Percentiles rank a stretch among this genome's conserved stretches.
These are phyloP conservation scores for Lagopus muta DNA, from an alignment of 2,113 vertebrate genomes.

Conservation along the genomic window DNA sequence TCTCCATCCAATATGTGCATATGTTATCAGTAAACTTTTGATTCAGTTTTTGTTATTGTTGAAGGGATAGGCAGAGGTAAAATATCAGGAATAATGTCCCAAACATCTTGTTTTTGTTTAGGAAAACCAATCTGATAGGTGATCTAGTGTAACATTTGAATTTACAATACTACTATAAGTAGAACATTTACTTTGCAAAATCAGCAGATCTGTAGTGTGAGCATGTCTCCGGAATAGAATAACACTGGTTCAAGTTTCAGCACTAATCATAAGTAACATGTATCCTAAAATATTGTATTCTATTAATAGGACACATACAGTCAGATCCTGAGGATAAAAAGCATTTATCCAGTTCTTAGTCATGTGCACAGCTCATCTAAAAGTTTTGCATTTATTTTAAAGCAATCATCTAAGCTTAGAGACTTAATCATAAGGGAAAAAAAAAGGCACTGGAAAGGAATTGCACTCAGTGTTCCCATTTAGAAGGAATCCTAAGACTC, in stretches of 20 bases:
- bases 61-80: accelerated
- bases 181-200: background rate
- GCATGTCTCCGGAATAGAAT: background rate
- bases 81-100: background rate
- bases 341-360: background rate
- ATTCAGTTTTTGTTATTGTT: background rate
- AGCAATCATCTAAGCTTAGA: background rate
- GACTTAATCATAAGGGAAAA: background rate
- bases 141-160: background rate
- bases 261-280: background rate
- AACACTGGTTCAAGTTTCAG: background rate
- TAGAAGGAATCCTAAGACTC: background rate
- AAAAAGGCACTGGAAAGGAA: background rate
- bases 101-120: background rate
- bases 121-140: background rate
- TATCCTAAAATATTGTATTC: background rate
- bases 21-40: background rate
- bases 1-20: background rate
- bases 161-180: background rate
- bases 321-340: background rate
- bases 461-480: background rate
- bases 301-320: background rate
- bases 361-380: background rate
- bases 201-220: background rate
- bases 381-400: background rate